These are phyloP conservation scores for Sinocyclocheilus anshuiensis DNA, from an alignment of 2,113 vertebrate species.

Conservation along the genomic window DNA sequence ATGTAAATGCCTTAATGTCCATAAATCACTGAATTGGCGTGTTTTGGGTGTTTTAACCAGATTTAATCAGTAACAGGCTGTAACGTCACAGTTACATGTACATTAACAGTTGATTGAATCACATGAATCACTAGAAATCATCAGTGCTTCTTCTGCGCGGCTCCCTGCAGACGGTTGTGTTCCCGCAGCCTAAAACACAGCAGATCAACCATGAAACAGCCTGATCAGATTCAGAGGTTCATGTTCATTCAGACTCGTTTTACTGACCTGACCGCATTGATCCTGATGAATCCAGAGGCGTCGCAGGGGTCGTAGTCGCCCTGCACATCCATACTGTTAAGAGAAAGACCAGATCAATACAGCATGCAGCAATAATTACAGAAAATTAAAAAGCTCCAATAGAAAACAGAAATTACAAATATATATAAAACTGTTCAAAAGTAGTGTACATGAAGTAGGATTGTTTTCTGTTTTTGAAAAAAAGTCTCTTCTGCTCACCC, in stretches of 20 bases:
- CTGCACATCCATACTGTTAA: slow-evolving; percentile 91
- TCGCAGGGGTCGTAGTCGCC: slow-evolving; percentile 91
- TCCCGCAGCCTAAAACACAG: slow-evolving; percentile 86
- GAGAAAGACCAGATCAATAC: no score
- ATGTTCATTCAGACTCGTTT: neutral
- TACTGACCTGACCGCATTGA: slow-evolving; percentile 90
- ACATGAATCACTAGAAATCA: neutral
- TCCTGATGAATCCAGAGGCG: slow-evolving; percentile 94
- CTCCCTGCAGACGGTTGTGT: slow-evolving; percentile 86
- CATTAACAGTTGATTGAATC: neutral
- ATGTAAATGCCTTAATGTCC: neutral
- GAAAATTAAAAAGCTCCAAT: neutral
- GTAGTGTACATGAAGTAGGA: no score
- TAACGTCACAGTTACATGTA: neutral
- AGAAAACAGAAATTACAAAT: neutral
- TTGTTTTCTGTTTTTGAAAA: no score
- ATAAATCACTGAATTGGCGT: neutral
- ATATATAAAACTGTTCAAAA: neutral
- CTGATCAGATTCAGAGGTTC: neutral
- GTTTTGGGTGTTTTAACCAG: neutral
- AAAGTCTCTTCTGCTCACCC: no score
- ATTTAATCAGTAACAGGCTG: neutral
- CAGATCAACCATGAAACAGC: neutral
- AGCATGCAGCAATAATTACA: neutral
- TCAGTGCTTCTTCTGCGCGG: slow-evolving; percentile 57